Conservation (phyloP, 2,888 invertebrate species). For the Zhengitettix transpicula region DNA sequence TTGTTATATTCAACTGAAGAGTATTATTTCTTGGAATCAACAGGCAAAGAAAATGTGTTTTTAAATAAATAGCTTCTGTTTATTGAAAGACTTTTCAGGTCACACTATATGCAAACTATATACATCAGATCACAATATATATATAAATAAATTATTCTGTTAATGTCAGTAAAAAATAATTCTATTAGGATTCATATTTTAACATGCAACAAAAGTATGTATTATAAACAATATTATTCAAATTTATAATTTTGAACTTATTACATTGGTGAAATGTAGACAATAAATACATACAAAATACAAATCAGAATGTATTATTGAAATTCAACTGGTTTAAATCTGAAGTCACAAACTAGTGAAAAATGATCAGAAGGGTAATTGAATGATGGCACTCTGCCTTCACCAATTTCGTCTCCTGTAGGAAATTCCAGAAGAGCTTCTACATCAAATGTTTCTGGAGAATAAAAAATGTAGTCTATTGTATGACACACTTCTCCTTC, state of each 20-base stretch:
- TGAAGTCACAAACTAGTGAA: constrained; percentile 49
- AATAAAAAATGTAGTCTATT: constrained; percentile 57
- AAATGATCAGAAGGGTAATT: constrained; percentile 64
- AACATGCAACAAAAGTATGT: too few relatives aligned
- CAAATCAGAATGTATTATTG: background rate
- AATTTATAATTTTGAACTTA: too few relatives aligned
- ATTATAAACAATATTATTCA: too few relatives aligned
- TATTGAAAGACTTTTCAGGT: background rate
- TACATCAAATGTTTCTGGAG: constrained; percentile 36
- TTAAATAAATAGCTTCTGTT: background rate
- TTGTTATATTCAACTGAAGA: too few relatives aligned
- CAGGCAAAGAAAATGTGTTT: background rate
- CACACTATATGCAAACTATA: background rate
- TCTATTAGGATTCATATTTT: background rate
- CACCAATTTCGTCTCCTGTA: constrained; percentile 45
- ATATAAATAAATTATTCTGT: background rate
- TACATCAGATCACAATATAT: background rate
- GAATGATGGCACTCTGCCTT: constrained; percentile 45
- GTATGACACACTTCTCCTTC: constrained; percentile 55
- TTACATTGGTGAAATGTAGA: background rate
- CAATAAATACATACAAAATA: background rate
- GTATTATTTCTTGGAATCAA: background rate
- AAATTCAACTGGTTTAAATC: constrained; percentile 9
- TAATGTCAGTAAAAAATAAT: background rate
- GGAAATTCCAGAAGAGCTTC: constrained; percentile 41